Conservation (phyloP, 2,113 vertebrate genomes). For the Eulemur macaco region DNA sequence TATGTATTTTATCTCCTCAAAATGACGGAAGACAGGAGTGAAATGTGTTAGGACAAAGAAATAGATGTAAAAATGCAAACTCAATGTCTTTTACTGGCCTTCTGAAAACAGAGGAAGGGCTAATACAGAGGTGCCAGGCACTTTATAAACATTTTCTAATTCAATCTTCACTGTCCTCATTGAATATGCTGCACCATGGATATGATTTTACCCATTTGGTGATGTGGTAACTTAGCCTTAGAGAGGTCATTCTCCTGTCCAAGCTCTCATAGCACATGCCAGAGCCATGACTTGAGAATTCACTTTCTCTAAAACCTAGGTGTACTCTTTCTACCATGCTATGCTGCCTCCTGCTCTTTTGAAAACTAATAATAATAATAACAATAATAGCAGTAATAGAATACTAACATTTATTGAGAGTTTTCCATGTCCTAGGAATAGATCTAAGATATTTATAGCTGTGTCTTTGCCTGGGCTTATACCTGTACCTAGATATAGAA, state of each 20-base stretch:
- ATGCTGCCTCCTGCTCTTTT: neutral
- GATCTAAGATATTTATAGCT: neutral
- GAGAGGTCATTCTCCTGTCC: too few species aligned
- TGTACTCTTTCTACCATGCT: neutral
- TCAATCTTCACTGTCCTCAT: neutral
- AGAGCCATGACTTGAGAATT: neutral
- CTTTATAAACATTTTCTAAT: neutral
- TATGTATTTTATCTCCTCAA: neutral
- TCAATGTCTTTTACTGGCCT: neutral
- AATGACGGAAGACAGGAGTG: neutral
- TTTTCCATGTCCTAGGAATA: neutral
- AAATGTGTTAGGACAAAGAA: neutral
- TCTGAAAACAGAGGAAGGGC: neutral
- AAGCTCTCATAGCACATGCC: neutral
- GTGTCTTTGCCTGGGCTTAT: neutral
- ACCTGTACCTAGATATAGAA: neutral
- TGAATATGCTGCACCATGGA: neutral
- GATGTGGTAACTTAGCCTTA: neutral
- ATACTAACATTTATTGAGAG: neutral
- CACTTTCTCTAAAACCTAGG: neutral
- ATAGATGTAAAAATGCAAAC: neutral
- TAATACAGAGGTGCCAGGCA: fast-evolving
- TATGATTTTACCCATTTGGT: neutral
- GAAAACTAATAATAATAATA: neutral
- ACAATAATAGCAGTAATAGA: neutral